Evolutionary conservation across 2,797 vertebrate species (phyloP), one percentile per base, ranked within the genome.

Genomic region (Syngnathus acus): DNA sequence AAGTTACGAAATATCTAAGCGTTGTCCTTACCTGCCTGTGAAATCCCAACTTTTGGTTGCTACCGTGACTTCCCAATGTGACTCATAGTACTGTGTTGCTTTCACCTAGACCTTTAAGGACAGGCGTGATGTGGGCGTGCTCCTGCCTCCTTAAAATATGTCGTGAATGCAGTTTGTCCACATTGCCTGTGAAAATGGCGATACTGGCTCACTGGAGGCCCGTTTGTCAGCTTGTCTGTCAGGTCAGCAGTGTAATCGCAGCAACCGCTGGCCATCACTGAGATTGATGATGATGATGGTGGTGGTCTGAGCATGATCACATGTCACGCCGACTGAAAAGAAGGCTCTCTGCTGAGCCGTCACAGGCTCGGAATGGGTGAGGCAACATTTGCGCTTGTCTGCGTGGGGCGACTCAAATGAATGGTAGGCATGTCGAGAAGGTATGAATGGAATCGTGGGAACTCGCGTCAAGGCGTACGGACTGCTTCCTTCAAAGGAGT

Each of bases 141-240:
- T 71, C 72, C 67, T 72, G 68, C 78, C 66, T 65, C 62, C 48
- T 51, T 21, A 55, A 88, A 86, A 89, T 90, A 92, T 92, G 91
- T 89, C 72, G 89, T 75, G 85, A 84, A 90, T 82, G 90, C 90
- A 86, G 91, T 92, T 92, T 89, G 87, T 88, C 89, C 85, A 84
- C 91, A 91, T 93, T 89, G 78, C 42, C 6, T 16, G 2, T 23
- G 11, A 45, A 62, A 62, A 45, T 26, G 60, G 39, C 13, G 42
- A 26, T 26, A 62, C 21, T 9, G 79, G 65, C 82, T 70, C 67
- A 23, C 32, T 59, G 32, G 21, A 26, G 68, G 14, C 14, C 13
- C n/a, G 9, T 55, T 45, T 42, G 40, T 57, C 5, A 42, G 23
- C 23, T 10, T 55, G 11, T 32, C 7, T 17, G 19, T n/a, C 6